phyloP scores from a whole-genome alignment of 1,140 invertebrate genomes.

The Apis mellifera region DNA sequence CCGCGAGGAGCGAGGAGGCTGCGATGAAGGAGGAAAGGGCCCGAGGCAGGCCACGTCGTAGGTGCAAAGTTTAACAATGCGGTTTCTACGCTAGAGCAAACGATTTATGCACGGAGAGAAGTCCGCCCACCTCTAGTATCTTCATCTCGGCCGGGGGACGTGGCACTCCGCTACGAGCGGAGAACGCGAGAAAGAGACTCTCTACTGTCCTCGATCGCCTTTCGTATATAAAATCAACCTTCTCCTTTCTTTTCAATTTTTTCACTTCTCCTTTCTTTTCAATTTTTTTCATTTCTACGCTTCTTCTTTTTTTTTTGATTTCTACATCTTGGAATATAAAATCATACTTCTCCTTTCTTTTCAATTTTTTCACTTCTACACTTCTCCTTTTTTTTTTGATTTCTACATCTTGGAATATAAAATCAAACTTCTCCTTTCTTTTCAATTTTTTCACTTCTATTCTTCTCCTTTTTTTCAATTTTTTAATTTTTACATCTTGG shows the following conservation, averaged over 20 bases:
- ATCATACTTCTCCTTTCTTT: neutral
- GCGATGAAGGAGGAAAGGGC: neutral
- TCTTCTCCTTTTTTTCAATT: neutral
- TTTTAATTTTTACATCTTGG: too few species aligned
- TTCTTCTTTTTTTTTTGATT: too few species aligned
- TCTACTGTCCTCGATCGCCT: slow-evolving; percentile 27
- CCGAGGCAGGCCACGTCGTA: slow-evolving; percentile 49
- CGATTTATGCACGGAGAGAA: slow-evolving; percentile 72
- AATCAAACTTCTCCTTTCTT: too few species aligned
- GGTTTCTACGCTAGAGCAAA: slow-evolving; percentile 62
- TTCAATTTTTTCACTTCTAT: too few species aligned
- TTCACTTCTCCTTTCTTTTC: neutral
- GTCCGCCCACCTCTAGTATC: slow-evolving; percentile 76
- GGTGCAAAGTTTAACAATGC: slow-evolving; percentile 66
- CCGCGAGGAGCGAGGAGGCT: too few species aligned
- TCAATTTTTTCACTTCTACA: too few species aligned
- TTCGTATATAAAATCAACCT: neutral
- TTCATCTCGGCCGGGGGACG: slow-evolving; percentile 72
- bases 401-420: too few species aligned
- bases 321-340: too few species aligned
- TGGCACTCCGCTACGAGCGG: slow-evolving; percentile 41
- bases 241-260: neutral
- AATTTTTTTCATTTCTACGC: too few species aligned
- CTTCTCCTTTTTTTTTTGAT: neutral
- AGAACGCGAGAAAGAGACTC: slow-evolving; percentile 25